Base-by-base conservation (phyloP, 1,140 invertebrate genomes). In the Lasaia peninsularis region DNA sequence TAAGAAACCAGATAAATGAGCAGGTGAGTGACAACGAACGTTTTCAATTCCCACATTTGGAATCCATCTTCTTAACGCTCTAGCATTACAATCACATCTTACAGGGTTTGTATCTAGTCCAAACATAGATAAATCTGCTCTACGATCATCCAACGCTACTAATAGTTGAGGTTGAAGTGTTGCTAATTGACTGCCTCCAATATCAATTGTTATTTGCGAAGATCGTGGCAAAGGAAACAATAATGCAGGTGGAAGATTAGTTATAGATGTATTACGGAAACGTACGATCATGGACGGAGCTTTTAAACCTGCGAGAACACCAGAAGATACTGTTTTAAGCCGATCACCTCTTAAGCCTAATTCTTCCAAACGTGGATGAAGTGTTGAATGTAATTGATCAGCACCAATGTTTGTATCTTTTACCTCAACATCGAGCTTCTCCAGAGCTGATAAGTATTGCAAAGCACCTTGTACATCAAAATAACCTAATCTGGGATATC, bases 171-270 rank as follows among this genome's bases (percentile, higher is more conserved):
- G 91, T 52, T 94, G 92, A 2, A 98, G 75, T 0, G 93, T 95
- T 4, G 91, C 91, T 35, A 98, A 89, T 75, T 94, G 93, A 71
- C 93, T 96, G 8, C 94, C 94, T n/a, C 92, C 90, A 0, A 98
- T 91, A 74, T 97, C 94, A 0, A 98, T 88, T 6, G 89, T 92
- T 12, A 98, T 92, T 56, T 93, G 91, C 0, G 95, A 96, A 2
- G 96, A 98, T 70, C 96, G 91, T 0, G 97, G 97, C n/a, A 98
- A 91, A 0, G 96, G 95, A 69, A 97, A 96, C 52, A 98, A 92
- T 16, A 98, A 74, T 0, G 95, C 93, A 4, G 95, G 93, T 2
- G 95, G 95, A 58, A 98, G 88, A 0, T 91, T 88, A 24, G 92
- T 92, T 1, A 98, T 75, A 1, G 95, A 96, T 1, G 96, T 97